phyloP scores from a whole-genome alignment of 1,140 invertebrate species.

The Pomacea maculata region DNA sequence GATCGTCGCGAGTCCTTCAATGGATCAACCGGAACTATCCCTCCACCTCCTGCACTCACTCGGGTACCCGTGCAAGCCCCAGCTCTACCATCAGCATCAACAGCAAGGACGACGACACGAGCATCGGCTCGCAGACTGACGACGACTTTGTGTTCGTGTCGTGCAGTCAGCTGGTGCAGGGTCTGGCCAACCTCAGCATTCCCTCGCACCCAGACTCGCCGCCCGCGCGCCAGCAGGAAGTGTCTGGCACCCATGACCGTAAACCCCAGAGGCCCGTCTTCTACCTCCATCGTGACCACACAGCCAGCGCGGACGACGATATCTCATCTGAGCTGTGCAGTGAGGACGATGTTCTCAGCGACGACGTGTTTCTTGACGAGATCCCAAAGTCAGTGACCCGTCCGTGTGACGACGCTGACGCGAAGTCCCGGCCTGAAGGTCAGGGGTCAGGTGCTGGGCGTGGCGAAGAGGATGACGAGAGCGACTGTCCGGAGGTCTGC shows the following conservation, averaged over 20 bases:
- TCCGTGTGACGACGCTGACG: not conserved
- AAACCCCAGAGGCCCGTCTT: not conserved
- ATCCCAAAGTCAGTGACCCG: not conserved
- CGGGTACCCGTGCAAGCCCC: too few species aligned
- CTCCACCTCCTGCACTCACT: not conserved
- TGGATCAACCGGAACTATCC: constrained; percentile 1
- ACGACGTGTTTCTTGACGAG: constrained; percentile 15
- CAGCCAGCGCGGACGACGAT: constrained; percentile 1
- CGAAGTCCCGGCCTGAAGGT: not conserved
- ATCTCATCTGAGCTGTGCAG: not conserved
- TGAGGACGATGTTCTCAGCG: constrained; percentile 14
- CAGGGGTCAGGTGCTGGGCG: not conserved
- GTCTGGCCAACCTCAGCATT: constrained; percentile 10
- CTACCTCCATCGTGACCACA: not conserved
- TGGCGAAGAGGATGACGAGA: not conserved
- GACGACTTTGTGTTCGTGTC: constrained; percentile 21
- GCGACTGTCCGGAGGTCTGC: not conserved
- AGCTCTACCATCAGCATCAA: not conserved
- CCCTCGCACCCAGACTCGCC: not conserved
- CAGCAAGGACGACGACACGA: constrained; percentile 4
- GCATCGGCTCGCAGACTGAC: constrained; percentile 16
- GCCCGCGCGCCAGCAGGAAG: not conserved
- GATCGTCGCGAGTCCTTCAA: not conserved
- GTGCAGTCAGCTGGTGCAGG: constrained; percentile 7
- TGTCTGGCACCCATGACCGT: not conserved